A percentile compares a stretch with the other conserved stretches of the same genome.
Evolutionary conservation across 2,888 invertebrate species (phyloP).

Genomic region (Abrostola triplasia): DNA sequence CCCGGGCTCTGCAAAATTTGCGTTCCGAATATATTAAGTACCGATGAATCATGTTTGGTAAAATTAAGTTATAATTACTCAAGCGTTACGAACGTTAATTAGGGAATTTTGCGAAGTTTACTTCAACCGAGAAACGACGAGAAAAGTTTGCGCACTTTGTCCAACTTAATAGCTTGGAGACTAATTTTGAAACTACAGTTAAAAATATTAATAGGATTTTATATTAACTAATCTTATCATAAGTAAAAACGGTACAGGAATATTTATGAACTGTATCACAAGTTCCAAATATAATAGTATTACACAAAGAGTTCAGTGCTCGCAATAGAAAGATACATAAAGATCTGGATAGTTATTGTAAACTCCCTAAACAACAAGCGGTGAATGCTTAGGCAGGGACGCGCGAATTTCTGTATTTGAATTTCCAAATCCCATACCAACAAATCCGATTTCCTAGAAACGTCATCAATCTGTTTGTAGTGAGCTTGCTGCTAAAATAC

Average conservation of each 20-base stretch:
- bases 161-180: constrained; percentile 36
- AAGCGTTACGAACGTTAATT: constrained; percentile 63
- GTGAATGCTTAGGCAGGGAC: constrained; percentile 6
- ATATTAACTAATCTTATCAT: not conserved
- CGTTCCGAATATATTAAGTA: constrained; percentile 53
- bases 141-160: constrained; percentile 41
- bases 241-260: not conserved
- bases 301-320: not conserved
- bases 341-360: constrained; percentile 1
- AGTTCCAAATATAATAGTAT: not conserved
- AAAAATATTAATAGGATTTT: not conserved
- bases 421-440: constrained; percentile 33
- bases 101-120: constrained; percentile 53
- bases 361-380: constrained; percentile 6
- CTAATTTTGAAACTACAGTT: constrained; percentile 20
- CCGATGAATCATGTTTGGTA: constrained; percentile 63
- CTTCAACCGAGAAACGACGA: constrained; percentile 34
- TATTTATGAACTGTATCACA: too few relatives aligned
- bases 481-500: constrained; percentile 39
- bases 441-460: constrained; percentile 52
- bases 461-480: constrained; percentile 43
- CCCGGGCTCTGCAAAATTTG: constrained; percentile 48
- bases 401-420: constrained; percentile 26
- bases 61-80: constrained; percentile 71
- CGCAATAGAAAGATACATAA: not conserved